phyloP scores from a whole-genome alignment of 2,113 vertebrate species.

The Silurus glanis region DNA sequence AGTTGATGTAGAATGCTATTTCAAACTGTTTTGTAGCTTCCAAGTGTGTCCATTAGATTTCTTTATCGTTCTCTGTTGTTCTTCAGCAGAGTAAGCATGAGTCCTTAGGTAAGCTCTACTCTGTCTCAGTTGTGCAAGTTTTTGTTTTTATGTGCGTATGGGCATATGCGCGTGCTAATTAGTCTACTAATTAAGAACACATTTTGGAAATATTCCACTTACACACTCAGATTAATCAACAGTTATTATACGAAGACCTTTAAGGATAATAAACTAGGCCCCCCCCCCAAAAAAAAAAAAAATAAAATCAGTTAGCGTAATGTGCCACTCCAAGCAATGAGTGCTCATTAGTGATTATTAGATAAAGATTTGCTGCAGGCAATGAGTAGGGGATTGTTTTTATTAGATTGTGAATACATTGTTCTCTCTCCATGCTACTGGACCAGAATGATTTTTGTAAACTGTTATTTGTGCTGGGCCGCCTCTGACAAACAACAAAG shows the following conservation, averaged over 20 bases:
- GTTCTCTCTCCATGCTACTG: constrained; percentile 23
- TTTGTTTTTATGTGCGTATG: neutral
- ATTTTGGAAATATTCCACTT: constrained; percentile 38
- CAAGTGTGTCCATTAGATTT: neutral
- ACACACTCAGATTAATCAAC: constrained; percentile 44
- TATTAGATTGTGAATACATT: constrained; percentile 45
- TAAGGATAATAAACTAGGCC: constrained; percentile 45
- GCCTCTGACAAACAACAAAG: constrained; percentile 28
- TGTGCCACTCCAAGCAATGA: constrained; percentile 44
- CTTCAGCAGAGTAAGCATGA: neutral
- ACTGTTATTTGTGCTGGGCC: constrained; percentile 21
- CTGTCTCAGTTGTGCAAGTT: neutral
- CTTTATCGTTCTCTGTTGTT: constrained; percentile 14
- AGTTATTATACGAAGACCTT: constrained; percentile 46
- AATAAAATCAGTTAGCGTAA: constrained; percentile 34
- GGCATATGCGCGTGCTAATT: constrained; percentile 1
- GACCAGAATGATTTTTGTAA: constrained; percentile 16
- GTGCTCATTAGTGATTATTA: constrained; percentile 51
- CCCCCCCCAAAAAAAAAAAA: neutral
- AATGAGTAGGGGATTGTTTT: constrained; percentile 29
- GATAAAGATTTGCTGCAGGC: constrained; percentile 46
- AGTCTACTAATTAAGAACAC: constrained; percentile 34
- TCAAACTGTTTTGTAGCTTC: neutral
- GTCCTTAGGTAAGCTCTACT: neutral
- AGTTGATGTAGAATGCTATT: neutral